Percentiles rank a stretch among this genome's conserved stretches.
Evolutionary conservation across 2,113 vertebrate genomes (phyloP).

Genomic region (Danionella cerebrum): DNA sequence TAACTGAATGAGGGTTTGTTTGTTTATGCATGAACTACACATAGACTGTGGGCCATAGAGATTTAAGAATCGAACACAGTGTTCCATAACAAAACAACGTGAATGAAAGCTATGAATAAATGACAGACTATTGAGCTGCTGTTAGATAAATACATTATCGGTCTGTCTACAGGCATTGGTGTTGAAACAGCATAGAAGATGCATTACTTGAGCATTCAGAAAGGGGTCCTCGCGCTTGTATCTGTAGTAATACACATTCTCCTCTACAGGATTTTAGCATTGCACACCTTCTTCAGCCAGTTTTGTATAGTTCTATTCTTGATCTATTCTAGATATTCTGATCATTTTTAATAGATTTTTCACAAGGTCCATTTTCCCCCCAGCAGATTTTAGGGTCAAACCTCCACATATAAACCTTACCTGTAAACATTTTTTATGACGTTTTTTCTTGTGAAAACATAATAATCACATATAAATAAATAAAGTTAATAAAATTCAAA

Average conservation of each 20-base stretch:
- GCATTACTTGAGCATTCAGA: slow-evolving; percentile 60
- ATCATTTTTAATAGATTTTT: too few relatives aligned
- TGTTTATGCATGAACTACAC: background rate
- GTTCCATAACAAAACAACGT: background rate
- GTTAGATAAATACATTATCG: background rate
- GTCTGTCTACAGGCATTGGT: background rate
- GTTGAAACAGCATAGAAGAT: background rate
- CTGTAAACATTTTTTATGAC: too few relatives aligned
- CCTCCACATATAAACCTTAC: too few relatives aligned
- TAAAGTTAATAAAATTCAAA: too few relatives aligned
- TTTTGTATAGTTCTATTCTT: slow-evolving; percentile 79
- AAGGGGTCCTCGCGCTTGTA: slow-evolving; percentile 70
- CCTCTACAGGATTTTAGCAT: slow-evolving; percentile 75
- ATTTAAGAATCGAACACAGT: background rate
- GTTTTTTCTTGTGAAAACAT: too few relatives aligned
- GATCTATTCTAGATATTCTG: too few relatives aligned
- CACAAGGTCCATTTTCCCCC: too few relatives aligned
- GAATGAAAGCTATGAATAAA: background rate
- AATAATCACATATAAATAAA: too few relatives aligned
- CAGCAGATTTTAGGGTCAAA: too few relatives aligned
- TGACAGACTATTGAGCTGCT: background rate
- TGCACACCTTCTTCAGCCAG: slow-evolving; percentile 70
- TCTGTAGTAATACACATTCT: slow-evolving; percentile 72
- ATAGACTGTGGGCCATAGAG: background rate
- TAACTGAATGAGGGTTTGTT: background rate